phyloP scores from a whole-genome alignment of 2,113 vertebrate species.

The Vicugna pacos region DNA sequence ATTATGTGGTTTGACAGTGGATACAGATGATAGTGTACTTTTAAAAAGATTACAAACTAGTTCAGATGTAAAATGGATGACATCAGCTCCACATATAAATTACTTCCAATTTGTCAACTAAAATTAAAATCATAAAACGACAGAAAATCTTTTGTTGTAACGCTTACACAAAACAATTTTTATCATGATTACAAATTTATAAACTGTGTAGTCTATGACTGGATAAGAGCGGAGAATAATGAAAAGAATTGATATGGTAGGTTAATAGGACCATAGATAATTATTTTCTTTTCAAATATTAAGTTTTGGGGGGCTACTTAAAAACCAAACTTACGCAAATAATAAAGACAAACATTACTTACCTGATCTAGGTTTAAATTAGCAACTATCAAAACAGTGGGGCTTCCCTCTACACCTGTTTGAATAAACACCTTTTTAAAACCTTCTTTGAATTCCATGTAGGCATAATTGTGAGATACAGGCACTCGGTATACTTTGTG shows the following conservation, averaged over 20 bases:
- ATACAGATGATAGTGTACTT: not conserved
- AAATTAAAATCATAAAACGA: not conserved
- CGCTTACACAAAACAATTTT: not conserved
- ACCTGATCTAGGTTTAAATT: conserved; percentile 80
- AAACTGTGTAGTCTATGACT: not conserved
- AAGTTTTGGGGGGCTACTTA: not conserved
- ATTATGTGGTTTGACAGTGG: no score
- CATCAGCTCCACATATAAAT: not conserved
- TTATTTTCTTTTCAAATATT: not conserved
- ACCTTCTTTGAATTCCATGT: conserved; percentile 82
- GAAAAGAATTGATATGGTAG: not conserved
- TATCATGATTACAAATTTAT: not conserved
- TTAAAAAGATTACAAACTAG: not conserved
- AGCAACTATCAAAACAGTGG: conserved; percentile 78
- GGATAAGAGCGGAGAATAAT: not conserved
- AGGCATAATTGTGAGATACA: conserved; percentile 60
- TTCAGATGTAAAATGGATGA: not conserved
- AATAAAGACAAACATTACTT: not conserved
- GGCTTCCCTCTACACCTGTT: conserved; percentile 77
- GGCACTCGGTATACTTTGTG: conserved; percentile 70
- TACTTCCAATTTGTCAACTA: not conserved
- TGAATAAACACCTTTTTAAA: conserved; percentile 82
- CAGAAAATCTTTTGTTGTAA: not conserved
- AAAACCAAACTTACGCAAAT: not conserved
- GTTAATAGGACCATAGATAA: not conserved